Conservation (phyloP, 2,113 vertebrate species). For the Podocnemis expansa region DNA sequence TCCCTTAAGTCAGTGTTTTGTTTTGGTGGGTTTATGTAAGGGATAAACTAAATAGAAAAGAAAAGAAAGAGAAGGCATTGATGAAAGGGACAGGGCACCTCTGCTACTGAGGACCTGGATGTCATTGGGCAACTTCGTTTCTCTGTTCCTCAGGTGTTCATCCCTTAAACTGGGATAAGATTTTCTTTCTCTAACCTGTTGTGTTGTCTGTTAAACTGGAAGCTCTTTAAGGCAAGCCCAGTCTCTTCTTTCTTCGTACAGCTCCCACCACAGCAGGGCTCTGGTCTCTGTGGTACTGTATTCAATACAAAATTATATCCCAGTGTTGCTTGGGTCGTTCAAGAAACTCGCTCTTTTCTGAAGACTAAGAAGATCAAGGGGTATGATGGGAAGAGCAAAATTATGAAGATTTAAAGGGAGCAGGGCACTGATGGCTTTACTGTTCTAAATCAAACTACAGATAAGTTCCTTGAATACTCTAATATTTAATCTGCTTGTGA, state of each 20-base stretch:
- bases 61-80: no score
- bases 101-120: not conserved
- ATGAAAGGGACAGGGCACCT: not conserved
- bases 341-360: not conserved
- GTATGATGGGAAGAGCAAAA: not conserved
- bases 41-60: no score
- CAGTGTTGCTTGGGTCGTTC: no score
- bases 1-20: no score
- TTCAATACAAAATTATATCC: no score
- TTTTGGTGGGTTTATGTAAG: no score
- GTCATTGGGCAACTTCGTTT: not conserved
- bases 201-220: fast-evolving
- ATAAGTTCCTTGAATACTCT: not conserved
- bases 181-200: not conserved
- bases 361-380: not conserved
- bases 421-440: not conserved
- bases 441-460: not conserved
- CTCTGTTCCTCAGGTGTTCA: not conserved
- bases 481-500: fast-evolving
- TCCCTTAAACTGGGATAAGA: not conserved
- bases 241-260: not conserved
- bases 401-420: not conserved
- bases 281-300: no score
- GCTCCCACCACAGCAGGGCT: not conserved
- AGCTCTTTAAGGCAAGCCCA: not conserved